These are phyloP conservation scores for Plebejus argus DNA, from an alignment of 2,888 invertebrate genomes.

Conservation along the genomic window DNA sequence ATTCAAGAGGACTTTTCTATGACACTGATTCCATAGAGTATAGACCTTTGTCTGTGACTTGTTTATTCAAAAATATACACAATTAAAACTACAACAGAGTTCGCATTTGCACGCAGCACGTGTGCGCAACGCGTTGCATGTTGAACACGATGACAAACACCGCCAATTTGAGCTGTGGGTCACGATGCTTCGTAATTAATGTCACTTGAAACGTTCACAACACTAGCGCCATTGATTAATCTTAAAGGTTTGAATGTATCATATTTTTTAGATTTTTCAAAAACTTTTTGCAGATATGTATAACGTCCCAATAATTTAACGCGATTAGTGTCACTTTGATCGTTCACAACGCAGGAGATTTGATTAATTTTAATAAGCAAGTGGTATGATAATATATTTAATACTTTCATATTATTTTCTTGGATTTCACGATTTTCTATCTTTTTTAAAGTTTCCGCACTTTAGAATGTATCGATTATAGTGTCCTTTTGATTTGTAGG, in stretches of 20 bases:
- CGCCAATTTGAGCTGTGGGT: constrained; percentile 65
- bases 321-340: neutral
- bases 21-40: neutral
- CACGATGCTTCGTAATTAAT: constrained; percentile 58
- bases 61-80: neutral
- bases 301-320: neutral
- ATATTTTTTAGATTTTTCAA: neutral
- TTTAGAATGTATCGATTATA: too few species aligned
- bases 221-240: constrained; percentile 32
- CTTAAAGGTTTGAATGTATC: neutral
- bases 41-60: neutral
- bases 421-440: too few species aligned
- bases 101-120: constrained; percentile 51
- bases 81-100: constrained; percentile 1
- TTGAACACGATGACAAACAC: constrained; percentile 56
- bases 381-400: too few species aligned
- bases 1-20: neutral
- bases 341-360: too few species aligned
- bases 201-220: constrained; percentile 49
- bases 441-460: too few species aligned
- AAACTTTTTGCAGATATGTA: neutral
- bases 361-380: too few species aligned
- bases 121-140: constrained; percentile 67
- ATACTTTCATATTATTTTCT: too few species aligned
- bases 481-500: too few species aligned